Evolutionary conservation across 2,888 invertebrate species (phyloP).

Genomic region (Spilarctia lutea): DNA sequence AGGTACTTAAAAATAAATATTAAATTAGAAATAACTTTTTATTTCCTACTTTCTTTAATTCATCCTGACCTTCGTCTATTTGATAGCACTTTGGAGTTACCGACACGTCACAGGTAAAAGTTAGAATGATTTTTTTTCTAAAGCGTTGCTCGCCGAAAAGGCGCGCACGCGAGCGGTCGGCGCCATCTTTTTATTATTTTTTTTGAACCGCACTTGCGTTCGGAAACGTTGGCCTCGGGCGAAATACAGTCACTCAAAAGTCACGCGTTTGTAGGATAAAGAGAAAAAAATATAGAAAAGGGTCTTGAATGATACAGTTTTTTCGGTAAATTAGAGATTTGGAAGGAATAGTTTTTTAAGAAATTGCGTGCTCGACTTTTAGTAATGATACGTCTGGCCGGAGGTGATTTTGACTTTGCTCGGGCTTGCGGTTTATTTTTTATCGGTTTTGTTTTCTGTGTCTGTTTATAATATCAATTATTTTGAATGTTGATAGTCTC

Average conservation of each 20-base stretch:
- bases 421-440: slow-evolving; percentile 46
- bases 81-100: slow-evolving; percentile 64
- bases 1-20: background rate
- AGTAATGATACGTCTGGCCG: slow-evolving; percentile 77
- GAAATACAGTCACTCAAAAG: slow-evolving; percentile 84
- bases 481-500: slow-evolving; percentile 15
- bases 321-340: slow-evolving; percentile 85
- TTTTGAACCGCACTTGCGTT: slow-evolving; percentile 72
- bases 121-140: slow-evolving; percentile 72
- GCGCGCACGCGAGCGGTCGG: slow-evolving; percentile 74
- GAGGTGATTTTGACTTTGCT: slow-evolving; percentile 52
- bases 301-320: slow-evolving; percentile 83
- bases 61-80: slow-evolving; percentile 50
- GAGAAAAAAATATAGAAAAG: slow-evolving; percentile 70
- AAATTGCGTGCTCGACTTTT: slow-evolving; percentile 80
- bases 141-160: slow-evolving; percentile 70
- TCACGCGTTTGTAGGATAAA: slow-evolving; percentile 74
- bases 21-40: background rate
- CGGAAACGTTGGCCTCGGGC: slow-evolving; percentile 76
- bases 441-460: slow-evolving; percentile 36
- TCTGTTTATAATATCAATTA: slow-evolving; percentile 32
- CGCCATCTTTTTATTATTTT: slow-evolving; percentile 75
- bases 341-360: slow-evolving; percentile 68
- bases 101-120: slow-evolving; percentile 77
- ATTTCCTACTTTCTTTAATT: slow-evolving; percentile 45